Evolutionary conservation across 1,140 invertebrate species (phyloP), one percentile per base, ranked within the genome.

Genomic region (Leptinotarsa undecemlineata): DNA sequence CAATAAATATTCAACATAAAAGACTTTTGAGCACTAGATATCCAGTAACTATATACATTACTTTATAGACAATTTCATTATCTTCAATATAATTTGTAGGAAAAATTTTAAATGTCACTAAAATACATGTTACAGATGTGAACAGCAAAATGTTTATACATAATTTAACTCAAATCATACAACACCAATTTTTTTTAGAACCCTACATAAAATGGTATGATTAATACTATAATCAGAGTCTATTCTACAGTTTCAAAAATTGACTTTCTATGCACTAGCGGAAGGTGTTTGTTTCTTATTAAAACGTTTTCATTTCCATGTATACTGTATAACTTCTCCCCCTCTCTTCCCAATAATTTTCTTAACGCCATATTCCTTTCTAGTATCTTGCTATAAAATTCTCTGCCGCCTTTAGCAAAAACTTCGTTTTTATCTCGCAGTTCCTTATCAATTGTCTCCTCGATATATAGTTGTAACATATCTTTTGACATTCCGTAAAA

Each of bases 361-460:
- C 93, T 84, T 17, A 94, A 79, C 0, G 93, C 92, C 75, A 90
- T 88, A 83, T 96, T 95, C 81, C 91, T 89, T 76, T 90, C 84
- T 61, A 94, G 80, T 14, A 90, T 82, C 85, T 94, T 93, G 47
- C 88, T 87, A 83, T 95, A 96, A 85, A 89, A 95, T 81, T 92
- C 90, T 48, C 91, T 86, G 13, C 93, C 94, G 51, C 92, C 92
- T 82, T 90, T 86, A 8, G 91, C 84, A 84, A 91, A 94, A 47
- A 89, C 86, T 23, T 85, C 82, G 33, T 89, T 90, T 66, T 92
- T 78, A 21, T 86, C 79, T 72, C 88, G 87, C 14, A 95, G 82
- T 71, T 86, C 82, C 74, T 89, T 84, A 83, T 95, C 93, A 48
- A 89, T 86, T 14, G 85, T 74, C 19, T 84, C 85, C 80, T 95